These are phyloP conservation scores for Hemicordylus capensis DNA, from an alignment of 2,113 vertebrate species.

Conservation along the genomic window DNA sequence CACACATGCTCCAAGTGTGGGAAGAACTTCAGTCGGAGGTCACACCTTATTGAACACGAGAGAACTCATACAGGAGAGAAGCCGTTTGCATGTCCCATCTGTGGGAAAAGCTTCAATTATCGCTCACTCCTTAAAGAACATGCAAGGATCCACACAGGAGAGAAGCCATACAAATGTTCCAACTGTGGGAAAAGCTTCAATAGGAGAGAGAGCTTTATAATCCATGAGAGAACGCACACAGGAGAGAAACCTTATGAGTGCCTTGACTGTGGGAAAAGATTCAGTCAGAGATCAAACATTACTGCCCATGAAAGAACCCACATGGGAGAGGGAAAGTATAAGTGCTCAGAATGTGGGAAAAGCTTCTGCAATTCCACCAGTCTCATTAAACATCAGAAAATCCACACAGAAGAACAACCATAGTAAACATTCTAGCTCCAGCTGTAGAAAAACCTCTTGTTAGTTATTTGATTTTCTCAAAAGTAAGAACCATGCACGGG, in stretches of 20 bases:
- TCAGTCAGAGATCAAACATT: slow-evolving; percentile 69
- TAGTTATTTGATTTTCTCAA: neutral
- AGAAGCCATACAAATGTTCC: slow-evolving; percentile 6
- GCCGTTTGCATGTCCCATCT: neutral
- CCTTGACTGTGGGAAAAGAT: slow-evolving; percentile 64
- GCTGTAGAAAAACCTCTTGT: neutral
- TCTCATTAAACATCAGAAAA: slow-evolving; percentile 5
- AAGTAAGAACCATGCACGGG: too few species aligned
- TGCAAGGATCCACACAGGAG: neutral
- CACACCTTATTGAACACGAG: neutral
- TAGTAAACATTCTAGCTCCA: neutral
- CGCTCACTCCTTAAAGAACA: neutral
- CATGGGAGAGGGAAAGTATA: slow-evolving; percentile 61
- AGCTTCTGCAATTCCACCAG: slow-evolving; percentile 36
- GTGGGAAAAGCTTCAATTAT: neutral
- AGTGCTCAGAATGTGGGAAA: slow-evolving; percentile 46
- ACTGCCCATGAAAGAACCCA: slow-evolving; percentile 66
- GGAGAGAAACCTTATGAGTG: slow-evolving; percentile 42
- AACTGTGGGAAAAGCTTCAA: slow-evolving; percentile 9
- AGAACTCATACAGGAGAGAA: slow-evolving; percentile 5
- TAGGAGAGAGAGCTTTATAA: neutral
- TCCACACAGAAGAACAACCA: neutral
- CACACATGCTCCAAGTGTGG: neutral
- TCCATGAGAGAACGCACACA: neutral
- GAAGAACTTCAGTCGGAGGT: neutral